Evolutionary conservation across 2,113 vertebrate species (phyloP), one percentile per base, ranked within the genome.

Genomic region (Amphiprion percula): DNA sequence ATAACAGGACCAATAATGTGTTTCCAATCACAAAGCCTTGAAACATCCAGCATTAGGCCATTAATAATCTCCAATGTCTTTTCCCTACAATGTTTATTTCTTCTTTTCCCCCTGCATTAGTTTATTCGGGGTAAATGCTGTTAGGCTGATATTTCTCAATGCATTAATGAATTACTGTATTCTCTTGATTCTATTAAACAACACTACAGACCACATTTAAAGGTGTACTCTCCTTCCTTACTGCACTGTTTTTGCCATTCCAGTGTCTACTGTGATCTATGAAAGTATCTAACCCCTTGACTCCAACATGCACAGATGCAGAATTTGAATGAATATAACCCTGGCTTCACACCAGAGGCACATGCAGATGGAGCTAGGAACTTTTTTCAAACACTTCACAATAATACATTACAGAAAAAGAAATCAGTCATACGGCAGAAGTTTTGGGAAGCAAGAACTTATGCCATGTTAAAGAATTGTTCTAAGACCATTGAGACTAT

Each of bases 1-100:
- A 82, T 79, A 59, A 67, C 70, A 86, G 69, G 62, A 61, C 52
- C 62, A 61, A 52, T 60, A 59, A 76, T 76, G 55, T 72, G 67
- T 80, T 83, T 74, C 61, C 28, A 58, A 15, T 24, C 30, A 12
- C 47, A 55, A 17, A 47, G 47, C 8, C 47, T 55, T 67, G n/a
- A 67, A 77, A 47, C 26, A 44, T 37, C 12, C 12, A n/a, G 55
- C n/a, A 19, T 24, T 16, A 14, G 26, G 5, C 15, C 61, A 60
- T 10, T n/a, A 17, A 26, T 60, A 55, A 63, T 72, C 58, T 79
- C 41, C 56, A 21, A 64, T n/a, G 39, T 50, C 4, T 15, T 15
- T 58, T 58, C 50, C 64, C 21, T 41, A 10, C 47, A 23, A 50
- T 44, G 6, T 53, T 50, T n/a, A 50, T 50, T 17, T 19, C 49